These are phyloP conservation scores for Hylaea fasciaria DNA, from an alignment of 2,888 invertebrate species.

Conservation along the genomic window DNA sequence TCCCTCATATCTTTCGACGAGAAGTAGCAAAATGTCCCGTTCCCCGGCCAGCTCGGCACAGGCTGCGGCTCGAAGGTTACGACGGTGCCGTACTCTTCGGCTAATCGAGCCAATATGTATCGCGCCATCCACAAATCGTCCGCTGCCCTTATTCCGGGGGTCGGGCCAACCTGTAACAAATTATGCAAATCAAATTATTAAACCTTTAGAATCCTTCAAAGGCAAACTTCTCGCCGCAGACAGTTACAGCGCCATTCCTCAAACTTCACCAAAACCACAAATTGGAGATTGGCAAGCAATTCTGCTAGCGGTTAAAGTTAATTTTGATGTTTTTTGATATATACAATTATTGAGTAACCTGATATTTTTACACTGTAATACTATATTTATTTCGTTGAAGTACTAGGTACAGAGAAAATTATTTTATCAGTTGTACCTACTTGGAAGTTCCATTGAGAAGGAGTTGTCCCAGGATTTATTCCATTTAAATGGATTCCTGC, in stretches of 20 bases:
- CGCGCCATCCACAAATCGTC: constrained; percentile 96
- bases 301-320: background rate
- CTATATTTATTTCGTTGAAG: background rate
- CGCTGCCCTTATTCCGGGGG: constrained; percentile 91
- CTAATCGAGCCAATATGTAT: constrained; percentile 92
- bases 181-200: constrained; percentile 43
- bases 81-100: constrained; percentile 93
- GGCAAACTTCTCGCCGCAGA: constrained; percentile 42
- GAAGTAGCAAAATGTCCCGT: constrained; percentile 95
- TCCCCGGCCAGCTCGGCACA: constrained; percentile 94
- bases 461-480: constrained; percentile 93
- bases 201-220: constrained; percentile 16
- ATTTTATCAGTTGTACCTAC: constrained; percentile 46
- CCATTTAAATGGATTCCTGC: constrained; percentile 92
- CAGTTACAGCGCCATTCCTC: constrained; percentile 7
- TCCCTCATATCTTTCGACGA: constrained; percentile 94
- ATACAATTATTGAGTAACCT: no score
- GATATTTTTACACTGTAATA: no score
- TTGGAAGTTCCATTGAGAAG: constrained; percentile 89
- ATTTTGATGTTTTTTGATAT: no score
- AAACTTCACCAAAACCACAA: constrained; percentile 4
- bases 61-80: constrained; percentile 89
- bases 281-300: background rate
- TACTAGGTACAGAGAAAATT: background rate
- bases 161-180: constrained; percentile 90